Percentiles rank a stretch among this genome's conserved stretches.
Conservation (phyloP, 2,888 invertebrate species). For the Aleiodes alternator region DNA sequence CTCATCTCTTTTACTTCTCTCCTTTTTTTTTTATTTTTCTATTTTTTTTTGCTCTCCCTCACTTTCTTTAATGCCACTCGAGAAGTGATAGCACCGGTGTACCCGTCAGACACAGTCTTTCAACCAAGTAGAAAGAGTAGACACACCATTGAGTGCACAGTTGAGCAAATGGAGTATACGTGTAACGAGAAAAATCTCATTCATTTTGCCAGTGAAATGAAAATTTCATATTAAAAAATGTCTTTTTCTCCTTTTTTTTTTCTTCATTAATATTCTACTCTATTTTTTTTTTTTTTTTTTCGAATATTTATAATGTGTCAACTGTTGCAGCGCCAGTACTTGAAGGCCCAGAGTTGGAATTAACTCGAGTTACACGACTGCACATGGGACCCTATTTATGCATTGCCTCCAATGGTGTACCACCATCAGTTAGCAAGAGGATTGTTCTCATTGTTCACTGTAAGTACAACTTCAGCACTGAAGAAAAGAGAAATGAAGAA, state of each 20-base stretch:
- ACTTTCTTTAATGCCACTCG: conserved; percentile 13
- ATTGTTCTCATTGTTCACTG: conserved; percentile 83
- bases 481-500: no score
- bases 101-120: conserved; percentile 9
- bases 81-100: conserved; percentile 77
- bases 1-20: conserved; percentile 9
- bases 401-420: conserved; percentile 88
- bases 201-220: conserved; percentile 15
- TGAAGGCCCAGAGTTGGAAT: conserved; percentile 81
- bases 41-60: conserved; percentile 4
- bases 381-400: conserved; percentile 88
- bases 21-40: conserved; percentile 1
- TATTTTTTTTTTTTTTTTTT: not conserved
- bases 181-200: not conserved
- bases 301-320: not conserved
- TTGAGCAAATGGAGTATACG: not conserved
- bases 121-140: not conserved
- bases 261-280: no score
- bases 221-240: not conserved
- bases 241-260: no score
- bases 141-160: conserved; percentile 3
- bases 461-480: conserved; percentile 77
- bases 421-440: conserved; percentile 77
- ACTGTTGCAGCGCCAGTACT: conserved; percentile 39
- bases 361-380: conserved; percentile 82